Evolutionary conservation across 2,113 vertebrate species (phyloP).

Genomic region (Oophaga pumilio): DNA sequence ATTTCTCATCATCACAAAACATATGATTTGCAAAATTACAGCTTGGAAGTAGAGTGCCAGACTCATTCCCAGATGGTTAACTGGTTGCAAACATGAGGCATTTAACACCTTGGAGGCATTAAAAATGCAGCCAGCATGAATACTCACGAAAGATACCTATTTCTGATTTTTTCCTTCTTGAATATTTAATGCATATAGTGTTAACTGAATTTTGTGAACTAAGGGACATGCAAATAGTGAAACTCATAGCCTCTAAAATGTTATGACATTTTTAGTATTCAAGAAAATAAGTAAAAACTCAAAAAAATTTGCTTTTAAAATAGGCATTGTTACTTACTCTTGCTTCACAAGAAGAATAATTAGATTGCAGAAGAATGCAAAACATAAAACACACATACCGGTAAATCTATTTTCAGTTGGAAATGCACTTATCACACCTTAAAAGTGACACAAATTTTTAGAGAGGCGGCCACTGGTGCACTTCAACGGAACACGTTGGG

Average conservation of each 20-base stretch:
- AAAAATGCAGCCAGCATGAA: constrained; percentile 25
- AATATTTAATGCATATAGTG: neutral
- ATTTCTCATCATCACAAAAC: constrained; percentile 2
- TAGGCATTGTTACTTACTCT: neutral
- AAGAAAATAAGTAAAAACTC: neutral
- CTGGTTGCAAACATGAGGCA: neutral
- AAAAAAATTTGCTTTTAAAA: constrained; percentile 16
- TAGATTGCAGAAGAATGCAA: constrained; percentile 10
- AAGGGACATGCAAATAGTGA: constrained; percentile 4
- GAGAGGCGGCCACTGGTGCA: constrained; percentile 18
- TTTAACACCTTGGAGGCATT: neutral
- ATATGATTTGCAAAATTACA: constrained; percentile 39
- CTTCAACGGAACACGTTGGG: neutral
- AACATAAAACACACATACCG: constrained; percentile 32
- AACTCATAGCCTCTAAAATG: constrained; percentile 1
- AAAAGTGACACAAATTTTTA: neutral
- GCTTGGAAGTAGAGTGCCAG: neutral
- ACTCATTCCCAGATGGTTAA: constrained; percentile 22
- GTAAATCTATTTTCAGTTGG: constrained; percentile 7
- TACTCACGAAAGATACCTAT: neutral
- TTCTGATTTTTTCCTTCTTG: neutral
- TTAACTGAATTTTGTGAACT: neutral
- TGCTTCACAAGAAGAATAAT: neutral
- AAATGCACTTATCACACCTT: constrained; percentile 34
- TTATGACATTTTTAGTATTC: constrained; percentile 39